Evolutionary conservation across 2,888 invertebrate genomes (phyloP).

Genomic region (Amiota communis): DNA sequence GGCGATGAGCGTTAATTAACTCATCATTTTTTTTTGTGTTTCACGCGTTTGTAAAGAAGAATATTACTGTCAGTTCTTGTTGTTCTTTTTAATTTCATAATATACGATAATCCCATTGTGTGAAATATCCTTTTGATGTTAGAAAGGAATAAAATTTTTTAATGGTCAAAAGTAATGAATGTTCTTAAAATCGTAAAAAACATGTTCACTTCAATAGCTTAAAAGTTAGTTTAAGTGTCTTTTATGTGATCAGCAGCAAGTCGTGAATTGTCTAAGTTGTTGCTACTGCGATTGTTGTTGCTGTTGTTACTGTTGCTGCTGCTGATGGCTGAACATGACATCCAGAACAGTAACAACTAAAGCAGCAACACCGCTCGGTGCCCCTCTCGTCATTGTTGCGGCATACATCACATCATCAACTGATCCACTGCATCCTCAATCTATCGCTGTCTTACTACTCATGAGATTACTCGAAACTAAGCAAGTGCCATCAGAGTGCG

Average conservation of each 20-base stretch:
- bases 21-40: slow-evolving; percentile 59
- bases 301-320: slow-evolving; percentile 21
- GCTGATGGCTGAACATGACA: slow-evolving; percentile 30
- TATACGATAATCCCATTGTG: slow-evolving; percentile 12
- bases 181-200: not conserved
- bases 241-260: not conserved
- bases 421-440: not conserved
- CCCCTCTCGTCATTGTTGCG: slow-evolving; percentile 23
- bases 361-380: not conserved
- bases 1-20: slow-evolving; percentile 66
- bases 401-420: slow-evolving; percentile 20
- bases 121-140: slow-evolving; percentile 23
- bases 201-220: not conserved
- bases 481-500: slow-evolving; percentile 42
- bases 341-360: slow-evolving; percentile 21
- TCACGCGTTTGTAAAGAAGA: not conserved
- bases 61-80: not conserved
- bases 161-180: slow-evolving; percentile 5
- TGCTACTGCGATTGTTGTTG: slow-evolving; percentile 3
- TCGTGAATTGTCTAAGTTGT: not conserved
- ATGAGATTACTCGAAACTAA: not conserved
- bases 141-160: slow-evolving; percentile 6
- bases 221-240: not conserved
- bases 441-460: not conserved
- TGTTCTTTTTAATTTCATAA: not conserved